Evolutionary conservation across 1,140 invertebrate species (phyloP).

Genomic region (Odontomachus brunneus): DNA sequence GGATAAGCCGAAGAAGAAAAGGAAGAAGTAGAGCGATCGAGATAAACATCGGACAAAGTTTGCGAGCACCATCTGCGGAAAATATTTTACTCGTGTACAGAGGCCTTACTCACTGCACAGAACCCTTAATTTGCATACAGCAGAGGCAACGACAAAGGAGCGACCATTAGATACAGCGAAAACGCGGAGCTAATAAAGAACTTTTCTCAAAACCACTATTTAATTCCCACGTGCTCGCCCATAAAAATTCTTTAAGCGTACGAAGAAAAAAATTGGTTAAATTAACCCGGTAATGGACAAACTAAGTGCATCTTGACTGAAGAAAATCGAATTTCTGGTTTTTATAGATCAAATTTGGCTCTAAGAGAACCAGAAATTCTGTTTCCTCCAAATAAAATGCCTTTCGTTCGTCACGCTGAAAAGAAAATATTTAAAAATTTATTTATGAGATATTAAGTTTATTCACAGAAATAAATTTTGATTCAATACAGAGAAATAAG

Average conservation of each 20-base stretch:
- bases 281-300: too few relatives aligned
- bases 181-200: not conserved
- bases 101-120: not conserved
- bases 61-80: not conserved
- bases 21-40: constrained; percentile 58
- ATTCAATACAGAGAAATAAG: too few relatives aligned
- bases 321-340: too few relatives aligned
- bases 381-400: too few relatives aligned
- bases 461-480: too few relatives aligned
- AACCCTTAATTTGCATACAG: constrained; percentile 5
- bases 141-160: not conserved
- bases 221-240: not conserved
- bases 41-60: constrained; percentile 30
- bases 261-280: too few relatives aligned
- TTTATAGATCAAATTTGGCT: too few relatives aligned
- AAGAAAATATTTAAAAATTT: too few relatives aligned
- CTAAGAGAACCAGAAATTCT: too few relatives aligned
- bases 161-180: not conserved
- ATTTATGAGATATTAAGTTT: too few relatives aligned
- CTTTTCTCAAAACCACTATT: not conserved
- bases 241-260: not conserved
- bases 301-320: too few relatives aligned
- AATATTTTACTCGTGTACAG: constrained; percentile 20
- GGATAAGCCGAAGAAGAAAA: constrained; percentile 6
- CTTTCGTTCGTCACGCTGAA: too few relatives aligned